These are phyloP conservation scores for Bombus sylvicola DNA, from an alignment of 1,140 invertebrate genomes.

Conservation along the genomic window DNA sequence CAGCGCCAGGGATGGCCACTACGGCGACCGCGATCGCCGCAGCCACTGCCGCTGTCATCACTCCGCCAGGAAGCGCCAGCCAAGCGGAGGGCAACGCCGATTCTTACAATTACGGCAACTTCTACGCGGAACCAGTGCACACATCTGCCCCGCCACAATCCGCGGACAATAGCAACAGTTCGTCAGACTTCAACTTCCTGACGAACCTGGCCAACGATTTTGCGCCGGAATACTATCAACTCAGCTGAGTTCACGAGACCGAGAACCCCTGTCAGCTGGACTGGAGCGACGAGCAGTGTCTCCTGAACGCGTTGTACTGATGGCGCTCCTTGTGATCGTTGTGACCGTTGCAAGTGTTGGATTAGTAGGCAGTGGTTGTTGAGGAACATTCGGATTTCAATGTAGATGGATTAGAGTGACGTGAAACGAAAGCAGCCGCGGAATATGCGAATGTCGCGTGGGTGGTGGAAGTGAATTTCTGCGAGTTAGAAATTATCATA, in stretches of 20 bases:
- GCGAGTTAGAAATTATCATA: no score
- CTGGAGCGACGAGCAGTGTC: slow-evolving; percentile 80
- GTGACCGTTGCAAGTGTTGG: not conserved
- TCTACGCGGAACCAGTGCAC: slow-evolving; percentile 85
- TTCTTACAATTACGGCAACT: slow-evolving; percentile 88
- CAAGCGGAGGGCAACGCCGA: slow-evolving; percentile 84
- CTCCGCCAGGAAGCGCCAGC: slow-evolving; percentile 84
- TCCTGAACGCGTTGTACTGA: slow-evolving; percentile 80
- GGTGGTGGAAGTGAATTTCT: no score
- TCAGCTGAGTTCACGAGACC: slow-evolving; percentile 83
- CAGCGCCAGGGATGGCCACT: slow-evolving; percentile 81
- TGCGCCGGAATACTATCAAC: slow-evolving; percentile 95
- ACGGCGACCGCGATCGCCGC: slow-evolving; percentile 84
- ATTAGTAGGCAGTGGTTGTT: not conserved
- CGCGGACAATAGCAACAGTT: slow-evolving; percentile 93
- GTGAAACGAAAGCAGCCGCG: not conserved
- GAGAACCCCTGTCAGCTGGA: slow-evolving; percentile 65
- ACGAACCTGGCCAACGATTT: slow-evolving; percentile 95
- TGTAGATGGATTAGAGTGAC: not conserved
- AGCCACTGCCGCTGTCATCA: slow-evolving; percentile 84
- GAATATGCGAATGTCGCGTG: not conserved
- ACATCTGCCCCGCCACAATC: slow-evolving; percentile 82
- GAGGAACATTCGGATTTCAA: not conserved
- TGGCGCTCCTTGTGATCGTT: not conserved
- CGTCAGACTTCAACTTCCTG: slow-evolving; percentile 95